Base-by-base conservation (phyloP, 2,888 invertebrate species). In the Phaedon cochleariae region DNA sequence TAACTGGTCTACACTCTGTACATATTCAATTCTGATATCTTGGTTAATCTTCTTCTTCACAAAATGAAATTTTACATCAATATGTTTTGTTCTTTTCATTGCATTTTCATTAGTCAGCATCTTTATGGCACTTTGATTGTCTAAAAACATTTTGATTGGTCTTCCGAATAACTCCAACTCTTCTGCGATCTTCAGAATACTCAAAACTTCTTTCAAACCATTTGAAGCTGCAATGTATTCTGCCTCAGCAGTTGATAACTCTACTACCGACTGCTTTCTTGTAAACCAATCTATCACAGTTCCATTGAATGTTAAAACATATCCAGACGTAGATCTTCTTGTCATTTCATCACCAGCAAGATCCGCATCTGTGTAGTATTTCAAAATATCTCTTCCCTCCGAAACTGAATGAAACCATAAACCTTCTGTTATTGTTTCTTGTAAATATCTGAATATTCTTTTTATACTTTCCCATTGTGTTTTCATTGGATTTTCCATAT, bases 401-500 rank as follows among this genome's bases (percentile, higher is more conserved):
- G 17, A 45, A 7, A 45, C 45, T 7, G 4, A 5, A 45, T n/a
- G 12, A 17, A 45, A 45, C 12, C 4, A 45, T 17, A 45, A 45
- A 15, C 45, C 45, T 15, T 15, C 12, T 15, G 12, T 5, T 45
- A 15, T 45, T 45, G 45, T 45, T 10, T 10, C 34, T 10, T 34
- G 34, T 34, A 45, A 45, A 15, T 21, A 10, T 22, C 29, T 52
- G 3, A 21, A 5, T 52, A n/a, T n/a, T n/a, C n/a, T n/a, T n/a
- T n/a, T n/a, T n/a, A n/a, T n/a, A n/a, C n/a, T n/a, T n/a, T n/a
- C 22, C 21, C 21, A 52, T 12, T 52, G 10, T 15, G 6, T 52
- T 15, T 22, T 5, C 26, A 22, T 52, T 21, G 52, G 52, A 52
- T 52, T 52, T 52, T 52, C 52, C 52, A 52, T 52, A 9, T 52